Evolutionary conservation across 2,888 invertebrate species (phyloP), one percentile per base, ranked within the genome.

Genomic region (Apotomis capreana): DNA sequence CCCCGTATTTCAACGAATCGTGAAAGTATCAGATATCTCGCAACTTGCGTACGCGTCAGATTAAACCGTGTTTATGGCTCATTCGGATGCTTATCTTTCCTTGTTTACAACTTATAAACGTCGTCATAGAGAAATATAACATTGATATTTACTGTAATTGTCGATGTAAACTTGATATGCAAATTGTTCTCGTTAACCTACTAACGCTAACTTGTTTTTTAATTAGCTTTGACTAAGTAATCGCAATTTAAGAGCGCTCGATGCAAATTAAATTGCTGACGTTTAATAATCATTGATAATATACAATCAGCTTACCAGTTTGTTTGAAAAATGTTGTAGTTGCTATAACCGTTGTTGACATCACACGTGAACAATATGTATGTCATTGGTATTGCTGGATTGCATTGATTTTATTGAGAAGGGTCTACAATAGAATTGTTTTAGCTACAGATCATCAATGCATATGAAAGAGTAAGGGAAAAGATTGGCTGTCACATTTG

Each of bases 91-190:
- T 55, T 63, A 69, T 69, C 69, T 69, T 8, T 46, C 36, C 51
- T 51, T 63, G 63, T 63, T 69, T 69, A 62, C 62, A 69, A 40
- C 37, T 69, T n/a, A 40, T 64, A 44, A 63, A 63, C 9, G 15
- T 49, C 8, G 49, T 61, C 46, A 61, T 26, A 12, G 52, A 52
- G 37, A 63, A 63, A 37, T 8, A 26, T 26, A 26, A 70, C 49
- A 51, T 57, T 57, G 51, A 15, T 60, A 60, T 65, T 60, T 70
- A 65, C 59, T 64, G 59, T 46, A 9, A 69, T 51, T 40, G 36
- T 9, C 13, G 40, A 52, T 49, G 26, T 36, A 46, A 60, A 65
- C 64, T 70, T 13, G 44, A 63, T 58, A 64, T 64, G 37, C 51
- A 55, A 63, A 63, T 59, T 46, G 40, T 52, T 13, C 55, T 54